A percentile compares a stretch with the other conserved stretches of the same genome.
Conservation (phyloP, 2,113 vertebrate species). For the Cervus canadensis region DNA sequence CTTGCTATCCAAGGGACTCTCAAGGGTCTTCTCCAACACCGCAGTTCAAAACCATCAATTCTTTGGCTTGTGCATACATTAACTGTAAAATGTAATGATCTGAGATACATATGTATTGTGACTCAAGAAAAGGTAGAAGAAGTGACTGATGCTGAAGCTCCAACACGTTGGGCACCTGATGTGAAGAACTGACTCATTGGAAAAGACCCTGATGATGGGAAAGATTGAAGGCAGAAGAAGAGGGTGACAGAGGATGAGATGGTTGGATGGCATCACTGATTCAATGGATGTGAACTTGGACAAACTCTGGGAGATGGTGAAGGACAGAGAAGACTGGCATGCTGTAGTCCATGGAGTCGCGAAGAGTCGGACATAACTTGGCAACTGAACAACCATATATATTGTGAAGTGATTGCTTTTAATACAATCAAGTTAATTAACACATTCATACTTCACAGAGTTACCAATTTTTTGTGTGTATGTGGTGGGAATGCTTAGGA, state of each 20-base stretch:
- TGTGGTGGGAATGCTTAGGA: neutral
- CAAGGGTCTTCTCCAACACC: neutral
- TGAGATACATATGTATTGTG: neutral
- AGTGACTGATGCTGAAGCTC: neutral
- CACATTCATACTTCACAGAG: neutral
- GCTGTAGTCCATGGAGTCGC: neutral
- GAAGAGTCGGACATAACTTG: neutral
- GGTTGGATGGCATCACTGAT: neutral
- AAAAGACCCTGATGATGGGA: neutral
- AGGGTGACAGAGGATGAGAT: neutral
- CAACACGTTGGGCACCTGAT: neutral
- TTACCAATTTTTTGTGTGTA: neutral
- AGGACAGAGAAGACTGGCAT: neutral
- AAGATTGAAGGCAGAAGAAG: neutral
- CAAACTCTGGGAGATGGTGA: neutral
- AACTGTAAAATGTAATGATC: neutral
- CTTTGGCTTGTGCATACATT: neutral
- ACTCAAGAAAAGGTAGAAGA: neutral
- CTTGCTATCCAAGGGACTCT: neutral
- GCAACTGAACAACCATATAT: neutral
- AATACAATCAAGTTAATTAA: neutral
- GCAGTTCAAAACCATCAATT: rapidly evolving
- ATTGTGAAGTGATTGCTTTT: neutral
- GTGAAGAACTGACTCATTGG: neutral
- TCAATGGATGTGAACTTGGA: neutral